phyloP scores from a whole-genome alignment of 2,113 vertebrate species.

The Sinocyclocheilus anshuiensis region DNA sequence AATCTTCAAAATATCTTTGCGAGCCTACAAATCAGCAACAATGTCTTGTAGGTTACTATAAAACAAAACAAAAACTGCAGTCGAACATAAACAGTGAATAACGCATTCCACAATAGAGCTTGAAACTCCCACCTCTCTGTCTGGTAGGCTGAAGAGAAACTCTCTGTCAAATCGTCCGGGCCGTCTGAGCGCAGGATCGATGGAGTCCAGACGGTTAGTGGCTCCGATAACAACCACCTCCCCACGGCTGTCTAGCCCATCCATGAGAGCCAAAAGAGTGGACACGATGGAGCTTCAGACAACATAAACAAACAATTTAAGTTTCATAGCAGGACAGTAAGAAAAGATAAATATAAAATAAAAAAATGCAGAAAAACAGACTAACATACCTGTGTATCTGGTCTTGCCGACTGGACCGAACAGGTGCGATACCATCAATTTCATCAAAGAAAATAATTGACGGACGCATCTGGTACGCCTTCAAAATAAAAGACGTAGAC shows the following conservation, averaged over 20 bases:
- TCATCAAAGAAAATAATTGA: conserved; percentile 98
- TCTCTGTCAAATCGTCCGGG: conserved; percentile 95
- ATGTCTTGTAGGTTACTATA: background rate
- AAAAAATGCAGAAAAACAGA: background rate
- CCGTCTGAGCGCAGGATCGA: conserved; percentile 93
- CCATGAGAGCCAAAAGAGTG: conserved; percentile 92
- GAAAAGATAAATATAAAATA: background rate
- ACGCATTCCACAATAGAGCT: background rate
- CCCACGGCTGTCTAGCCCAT: conserved; percentile 88
- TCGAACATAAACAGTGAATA: background rate
- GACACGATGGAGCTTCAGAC: conserved; percentile 85
- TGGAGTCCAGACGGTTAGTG: conserved; percentile 92
- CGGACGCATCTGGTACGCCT: conserved; percentile 92
- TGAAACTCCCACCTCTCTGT: conserved; percentile 83
- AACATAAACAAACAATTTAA: background rate
- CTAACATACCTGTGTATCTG: conserved; percentile 89
- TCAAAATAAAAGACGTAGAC: conserved; percentile 3
- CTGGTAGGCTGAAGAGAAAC: conserved; percentile 90
- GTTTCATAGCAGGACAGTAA: background rate
- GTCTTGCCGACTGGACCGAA: conserved; percentile 93
- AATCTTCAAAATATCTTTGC: conserved; percentile 91
- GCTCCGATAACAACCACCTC: conserved; percentile 95
- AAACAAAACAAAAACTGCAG: background rate
- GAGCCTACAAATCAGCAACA: conserved; percentile 75
- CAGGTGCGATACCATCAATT: conserved; percentile 93